These are phyloP conservation scores for Melanotaenia duboulayi DNA, from an alignment of 2,113 vertebrate species.

Conservation along the genomic window DNA sequence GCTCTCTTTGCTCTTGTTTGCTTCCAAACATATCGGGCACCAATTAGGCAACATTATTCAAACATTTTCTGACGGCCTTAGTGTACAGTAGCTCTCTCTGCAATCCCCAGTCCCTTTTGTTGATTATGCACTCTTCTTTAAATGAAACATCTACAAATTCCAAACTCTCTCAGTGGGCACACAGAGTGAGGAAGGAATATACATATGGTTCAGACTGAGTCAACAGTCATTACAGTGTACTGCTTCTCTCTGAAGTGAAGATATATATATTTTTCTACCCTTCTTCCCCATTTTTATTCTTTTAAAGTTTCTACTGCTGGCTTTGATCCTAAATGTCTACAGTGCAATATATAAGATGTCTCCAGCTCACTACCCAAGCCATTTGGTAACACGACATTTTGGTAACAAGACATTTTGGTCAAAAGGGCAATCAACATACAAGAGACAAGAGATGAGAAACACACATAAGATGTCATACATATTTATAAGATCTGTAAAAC, in stretches of 20 bases:
- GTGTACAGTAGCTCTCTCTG: constrained; percentile 40
- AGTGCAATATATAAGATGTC: not conserved
- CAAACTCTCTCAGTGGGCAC: constrained; percentile 46
- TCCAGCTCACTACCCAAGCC: not conserved
- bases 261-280: constrained; percentile 20
- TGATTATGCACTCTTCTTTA: constrained; percentile 54
- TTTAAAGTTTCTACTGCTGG: constrained; percentile 29
- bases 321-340: constrained; percentile 52
- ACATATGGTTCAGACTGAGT: constrained; percentile 69
- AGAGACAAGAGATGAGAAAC: too few species aligned
- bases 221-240: constrained; percentile 72
- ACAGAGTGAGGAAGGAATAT: constrained; percentile 43
- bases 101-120: constrained; percentile 55
- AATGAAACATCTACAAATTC: constrained; percentile 57
- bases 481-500: constrained; percentile 41
- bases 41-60: constrained; percentile 69
- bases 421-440: constrained; percentile 39
- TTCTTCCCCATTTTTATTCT: constrained; percentile 7
- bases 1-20: constrained; percentile 61
- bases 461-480: constrained; percentile 37
- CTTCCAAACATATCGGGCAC: constrained; percentile 58
- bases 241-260: constrained; percentile 55
- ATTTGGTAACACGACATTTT: constrained; percentile 49
- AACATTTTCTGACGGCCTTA: constrained; percentile 51
- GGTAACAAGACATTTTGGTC: constrained; percentile 54